Evolutionary conservation across 2,888 invertebrate species (phyloP), one percentile per base, ranked within the genome.

Genomic region (Molorchus minor): DNA sequence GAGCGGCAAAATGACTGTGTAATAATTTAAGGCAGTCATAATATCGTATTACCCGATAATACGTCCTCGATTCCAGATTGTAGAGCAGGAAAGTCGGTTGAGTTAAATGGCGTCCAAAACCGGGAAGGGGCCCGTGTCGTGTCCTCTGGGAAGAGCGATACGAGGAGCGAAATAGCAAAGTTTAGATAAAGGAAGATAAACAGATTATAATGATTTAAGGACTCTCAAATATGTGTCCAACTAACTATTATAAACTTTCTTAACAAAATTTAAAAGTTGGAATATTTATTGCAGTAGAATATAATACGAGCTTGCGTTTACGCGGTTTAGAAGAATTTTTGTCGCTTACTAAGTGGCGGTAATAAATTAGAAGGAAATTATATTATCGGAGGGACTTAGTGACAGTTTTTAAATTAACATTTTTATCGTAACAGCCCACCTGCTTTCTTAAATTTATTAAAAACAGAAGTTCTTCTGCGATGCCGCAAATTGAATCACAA

Each of bases 171-270:
- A 75, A 76, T 74, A 71, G 71, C 73, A 73, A 78, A 77, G 75
- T 77, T 77, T 74, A 77, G 76, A 76, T 77, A 75, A 74, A 76
- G 74, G 73, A 68, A 73, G 76, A 78, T 78, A 78, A 77, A 77
- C 75, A 75, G 77, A 77, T 77, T 77, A 77, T 69, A 72, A 76
- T 77, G 77, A 78, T 78, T 77, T 77, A 78, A 64, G 61, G 68
- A 72, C 73, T 74, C 75, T 74, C 74, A 71, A 76, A 76, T 75
- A 76, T 74, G 75, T 77, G 76, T 77, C 71, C 70, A 69, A 73
- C 71, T 69, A 69, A 73, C 71, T 71, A 72, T 71, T 71, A 72
- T 68, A 74, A 76, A 75, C 72, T 76, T 75, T 62, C 62, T 68
- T 64, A 70, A 69, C 68, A 65, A 71, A 75, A 75, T 74, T 75